A percentile compares a stretch with the other conserved stretches of the same genome.
These are phyloP conservation scores for Drosophila stalkeri DNA, from an alignment of 2,888 invertebrate species.

Conservation along the genomic window DNA sequence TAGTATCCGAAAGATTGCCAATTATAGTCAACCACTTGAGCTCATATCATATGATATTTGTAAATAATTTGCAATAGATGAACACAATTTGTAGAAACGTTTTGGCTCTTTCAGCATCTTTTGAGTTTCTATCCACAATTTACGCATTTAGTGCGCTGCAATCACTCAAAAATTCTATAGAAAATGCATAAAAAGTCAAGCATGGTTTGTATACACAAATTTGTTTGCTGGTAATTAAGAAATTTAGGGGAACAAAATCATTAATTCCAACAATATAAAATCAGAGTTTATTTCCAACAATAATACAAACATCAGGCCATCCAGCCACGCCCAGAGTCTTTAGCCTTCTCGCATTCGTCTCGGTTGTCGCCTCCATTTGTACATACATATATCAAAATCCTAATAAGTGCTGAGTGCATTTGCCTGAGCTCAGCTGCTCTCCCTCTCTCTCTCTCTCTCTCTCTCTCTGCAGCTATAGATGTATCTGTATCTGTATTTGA, in stretches of 20 bases:
- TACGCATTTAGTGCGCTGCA: slow-evolving; percentile 33
- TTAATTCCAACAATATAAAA: slow-evolving; percentile 79
- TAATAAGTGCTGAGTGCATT: slow-evolving; percentile 68
- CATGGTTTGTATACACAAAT: slow-evolving; percentile 81
- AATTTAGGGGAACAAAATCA: slow-evolving; percentile 81
- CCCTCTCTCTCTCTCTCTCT: not conserved
- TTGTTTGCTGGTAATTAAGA: slow-evolving; percentile 82
- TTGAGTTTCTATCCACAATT: slow-evolving; percentile 8
- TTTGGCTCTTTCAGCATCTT: slow-evolving; percentile 5
- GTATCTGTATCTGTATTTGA: slow-evolving; percentile 25
- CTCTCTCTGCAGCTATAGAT: slow-evolving; percentile 25
- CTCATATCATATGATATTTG: slow-evolving; percentile 7
- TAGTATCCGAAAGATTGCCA: not conserved
- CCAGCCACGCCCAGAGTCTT: slow-evolving; percentile 14
- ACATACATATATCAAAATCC: slow-evolving; percentile 65
- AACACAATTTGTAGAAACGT: not conserved
- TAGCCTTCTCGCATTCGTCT: slow-evolving; percentile 8
- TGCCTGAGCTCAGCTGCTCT: slow-evolving; percentile 19
- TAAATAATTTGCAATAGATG: not conserved
- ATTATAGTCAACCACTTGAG: slow-evolving; percentile 1
- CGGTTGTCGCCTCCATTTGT: slow-evolving; percentile 38
- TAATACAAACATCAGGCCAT: slow-evolving; percentile 67
- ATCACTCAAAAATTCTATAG: slow-evolving; percentile 79
- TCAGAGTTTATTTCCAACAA: slow-evolving; percentile 80
- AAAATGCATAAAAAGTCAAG: slow-evolving; percentile 79